Evolutionary conservation across 1,140 invertebrate species (phyloP).

Genomic region (Mesaphorura yosii): DNA sequence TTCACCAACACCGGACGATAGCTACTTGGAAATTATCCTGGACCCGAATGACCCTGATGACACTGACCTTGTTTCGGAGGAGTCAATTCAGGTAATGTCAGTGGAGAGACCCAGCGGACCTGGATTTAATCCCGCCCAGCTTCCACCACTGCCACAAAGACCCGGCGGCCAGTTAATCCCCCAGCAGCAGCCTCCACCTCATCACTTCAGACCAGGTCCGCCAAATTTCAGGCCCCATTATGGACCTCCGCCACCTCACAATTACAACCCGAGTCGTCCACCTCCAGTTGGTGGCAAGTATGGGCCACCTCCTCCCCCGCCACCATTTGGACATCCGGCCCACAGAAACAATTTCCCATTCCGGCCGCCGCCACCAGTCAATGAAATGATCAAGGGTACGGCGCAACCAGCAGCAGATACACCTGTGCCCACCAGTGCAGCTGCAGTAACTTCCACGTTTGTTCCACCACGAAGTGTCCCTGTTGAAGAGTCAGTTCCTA

Average conservation of each 20-base stretch:
- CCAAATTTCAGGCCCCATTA: background rate
- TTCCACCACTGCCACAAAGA: conserved; percentile 3
- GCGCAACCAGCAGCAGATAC: background rate
- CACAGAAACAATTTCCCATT: conserved; percentile 7
- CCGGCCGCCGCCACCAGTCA: conserved; percentile 12
- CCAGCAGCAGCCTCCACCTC: conserved; percentile 5
- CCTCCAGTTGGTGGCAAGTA: too few species aligned
- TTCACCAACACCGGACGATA: background rate
- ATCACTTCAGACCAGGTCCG: conserved; percentile 10
- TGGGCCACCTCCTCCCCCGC: conserved; percentile 7
- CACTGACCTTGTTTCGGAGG: background rate
- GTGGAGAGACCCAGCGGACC: background rate
- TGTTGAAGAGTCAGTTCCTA: background rate
- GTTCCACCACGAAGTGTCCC: background rate
- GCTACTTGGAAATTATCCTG: background rate
- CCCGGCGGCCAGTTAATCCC: too few species aligned
- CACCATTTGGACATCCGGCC: conserved; percentile 10
- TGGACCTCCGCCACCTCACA: conserved; percentile 3
- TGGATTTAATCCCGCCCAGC: conserved; percentile 8
- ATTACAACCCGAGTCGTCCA: conserved; percentile 3
- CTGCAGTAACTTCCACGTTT: background rate
- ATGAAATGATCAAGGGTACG: conserved; percentile 8
- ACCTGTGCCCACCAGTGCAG: background rate
- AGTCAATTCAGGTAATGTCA: background rate
- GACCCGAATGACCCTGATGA: background rate